Percentiles rank a stretch among this genome's conserved stretches.
phyloP scores from a whole-genome alignment of 1,140 invertebrate species.

The Ceratina calcarata region DNA sequence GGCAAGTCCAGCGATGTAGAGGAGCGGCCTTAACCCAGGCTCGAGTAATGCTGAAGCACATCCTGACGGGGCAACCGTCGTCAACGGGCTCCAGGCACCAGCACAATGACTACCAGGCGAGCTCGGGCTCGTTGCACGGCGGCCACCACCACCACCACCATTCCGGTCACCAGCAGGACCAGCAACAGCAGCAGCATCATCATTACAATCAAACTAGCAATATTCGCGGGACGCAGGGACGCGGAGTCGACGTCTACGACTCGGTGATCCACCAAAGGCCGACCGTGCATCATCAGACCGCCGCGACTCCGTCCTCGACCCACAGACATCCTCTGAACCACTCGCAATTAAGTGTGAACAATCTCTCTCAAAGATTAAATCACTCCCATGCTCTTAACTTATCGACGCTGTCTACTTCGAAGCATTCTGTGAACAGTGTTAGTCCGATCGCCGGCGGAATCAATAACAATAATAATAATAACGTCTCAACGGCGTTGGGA shows the following conservation, averaged over 20 bases:
- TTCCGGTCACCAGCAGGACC: constrained; percentile 60
- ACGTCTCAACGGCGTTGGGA: constrained; percentile 33
- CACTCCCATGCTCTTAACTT: constrained; percentile 84
- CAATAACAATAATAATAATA: constrained; percentile 56
- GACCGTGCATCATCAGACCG: constrained; percentile 62
- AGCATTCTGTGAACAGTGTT: constrained; percentile 87
- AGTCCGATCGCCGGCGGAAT: constrained; percentile 66
- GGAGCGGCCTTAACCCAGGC: constrained; percentile 50
- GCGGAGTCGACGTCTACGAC: constrained; percentile 75
- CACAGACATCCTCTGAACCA: constrained; percentile 74
- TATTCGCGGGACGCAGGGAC: constrained; percentile 35
- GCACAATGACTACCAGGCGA: constrained; percentile 74
- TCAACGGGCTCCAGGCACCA: constrained; percentile 76
- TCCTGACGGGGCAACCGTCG: constrained; percentile 79
- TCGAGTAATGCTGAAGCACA: constrained; percentile 81
- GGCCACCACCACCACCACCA: constrained; percentile 59
- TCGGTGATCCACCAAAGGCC: constrained; percentile 64
- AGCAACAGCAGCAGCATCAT: constrained; percentile 62
- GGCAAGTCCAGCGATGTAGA: constrained; percentile 47
- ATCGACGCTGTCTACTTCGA: constrained; percentile 85
- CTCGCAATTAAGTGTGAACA: constrained; percentile 78
- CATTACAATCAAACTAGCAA: constrained; percentile 54
- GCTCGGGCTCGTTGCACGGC: constrained; percentile 62
- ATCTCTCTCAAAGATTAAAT: constrained; percentile 74
- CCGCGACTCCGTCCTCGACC: constrained; percentile 68